Evolutionary conservation across 2,113 vertebrate genomes (phyloP).

Genomic region (Antigone vipio): DNA sequence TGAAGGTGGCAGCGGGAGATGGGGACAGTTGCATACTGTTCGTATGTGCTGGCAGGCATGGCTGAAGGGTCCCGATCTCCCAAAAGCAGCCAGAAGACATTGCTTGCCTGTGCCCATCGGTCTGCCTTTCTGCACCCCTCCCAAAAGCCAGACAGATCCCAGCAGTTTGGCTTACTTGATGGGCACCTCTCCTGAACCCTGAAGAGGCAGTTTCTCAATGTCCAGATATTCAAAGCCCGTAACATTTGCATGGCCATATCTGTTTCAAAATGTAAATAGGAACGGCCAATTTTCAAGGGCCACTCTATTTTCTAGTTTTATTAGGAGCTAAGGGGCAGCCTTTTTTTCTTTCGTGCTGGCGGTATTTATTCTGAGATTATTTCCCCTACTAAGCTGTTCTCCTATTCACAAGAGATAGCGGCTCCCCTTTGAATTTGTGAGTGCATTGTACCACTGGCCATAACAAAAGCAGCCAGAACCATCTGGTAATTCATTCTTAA

Average conservation of each 20-base stretch:
- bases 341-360: not conserved
- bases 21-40: not conserved
- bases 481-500: not conserved
- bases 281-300: not conserved
- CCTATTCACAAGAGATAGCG: not conserved
- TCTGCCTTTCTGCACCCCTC: fast-evolving
- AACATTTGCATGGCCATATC: not conserved
- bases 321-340: not conserved
- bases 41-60: fast-evolving
- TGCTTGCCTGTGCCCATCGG: not conserved
- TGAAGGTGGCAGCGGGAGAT: not conserved
- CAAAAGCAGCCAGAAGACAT: not conserved
- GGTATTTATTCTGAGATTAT: not conserved
- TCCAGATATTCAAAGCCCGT: not conserved
- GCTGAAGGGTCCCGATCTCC: not conserved
- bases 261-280: not conserved
- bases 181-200: not conserved
- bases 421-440: not conserved
- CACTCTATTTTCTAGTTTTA: not conserved
- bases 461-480: not conserved
- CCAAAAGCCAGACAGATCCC: not conserved
- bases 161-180: not conserved
- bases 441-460: not conserved
- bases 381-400: not conserved
- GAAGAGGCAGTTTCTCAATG: not conserved